Conservation (phyloP, 1,140 invertebrate species). For the Doryteuthis pealeii region DNA sequence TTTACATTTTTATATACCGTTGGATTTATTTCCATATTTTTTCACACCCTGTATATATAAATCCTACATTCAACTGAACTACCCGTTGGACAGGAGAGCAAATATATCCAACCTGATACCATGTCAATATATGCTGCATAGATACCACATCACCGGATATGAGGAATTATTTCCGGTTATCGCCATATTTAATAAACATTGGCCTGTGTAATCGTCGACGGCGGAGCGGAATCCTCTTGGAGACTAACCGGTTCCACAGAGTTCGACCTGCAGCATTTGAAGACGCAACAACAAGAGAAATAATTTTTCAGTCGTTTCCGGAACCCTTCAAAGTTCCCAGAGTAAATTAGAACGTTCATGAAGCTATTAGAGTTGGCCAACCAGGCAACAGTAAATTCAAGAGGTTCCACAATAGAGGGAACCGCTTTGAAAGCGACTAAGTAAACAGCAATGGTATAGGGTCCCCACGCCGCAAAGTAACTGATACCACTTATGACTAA, state of each 20-base stretch:
- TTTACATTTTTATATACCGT: too few relatives aligned
- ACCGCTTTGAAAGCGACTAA: slow-evolving; percentile 15
- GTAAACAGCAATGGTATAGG: slow-evolving; percentile 24
- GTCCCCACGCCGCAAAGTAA: slow-evolving; percentile 33
- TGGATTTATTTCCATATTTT: too few relatives aligned
- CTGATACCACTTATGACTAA: slow-evolving; percentile 19
- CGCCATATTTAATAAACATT: neutral
- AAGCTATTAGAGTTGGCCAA: slow-evolving; percentile 36
- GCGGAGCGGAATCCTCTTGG: neutral
- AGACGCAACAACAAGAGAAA: neutral
- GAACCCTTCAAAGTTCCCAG: slow-evolving; percentile 26
- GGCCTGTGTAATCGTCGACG: neutral
- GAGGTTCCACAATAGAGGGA: slow-evolving; percentile 14
- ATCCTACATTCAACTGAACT: neutral
- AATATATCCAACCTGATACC: neutral
- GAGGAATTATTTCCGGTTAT: neutral
- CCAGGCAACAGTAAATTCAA: slow-evolving; percentile 30
- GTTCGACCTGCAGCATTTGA: neutral
- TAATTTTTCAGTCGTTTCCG: slow-evolving; percentile 10
- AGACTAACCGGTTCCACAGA: neutral
- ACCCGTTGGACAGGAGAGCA: neutral
- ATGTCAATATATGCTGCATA: neutral
- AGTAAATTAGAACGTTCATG: slow-evolving; percentile 35
- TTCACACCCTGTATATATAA: neutral
- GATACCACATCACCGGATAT: neutral